These are phyloP conservation scores for Callosobruchus maculatus DNA, from an alignment of 2,888 invertebrate species.

Conservation along the genomic window DNA sequence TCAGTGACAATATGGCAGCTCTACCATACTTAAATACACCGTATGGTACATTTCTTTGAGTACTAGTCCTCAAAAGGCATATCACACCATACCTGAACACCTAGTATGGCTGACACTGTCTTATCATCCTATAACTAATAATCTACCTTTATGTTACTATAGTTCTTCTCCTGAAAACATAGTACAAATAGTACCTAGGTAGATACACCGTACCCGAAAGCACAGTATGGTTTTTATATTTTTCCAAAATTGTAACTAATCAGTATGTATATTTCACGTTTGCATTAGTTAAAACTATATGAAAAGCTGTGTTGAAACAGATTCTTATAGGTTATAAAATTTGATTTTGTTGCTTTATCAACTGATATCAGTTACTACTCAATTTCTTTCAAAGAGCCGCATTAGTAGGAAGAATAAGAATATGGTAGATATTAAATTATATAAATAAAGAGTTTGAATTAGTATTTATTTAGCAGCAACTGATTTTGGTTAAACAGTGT, in stretches of 20 bases:
- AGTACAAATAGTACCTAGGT: background rate
- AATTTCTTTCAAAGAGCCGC: background rate
- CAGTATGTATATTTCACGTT: background rate
- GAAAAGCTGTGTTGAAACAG: background rate
- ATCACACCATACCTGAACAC: slow-evolving; percentile 2
- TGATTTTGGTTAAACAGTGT: too few relatives aligned
- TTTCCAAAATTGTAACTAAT: background rate
- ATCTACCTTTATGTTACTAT: background rate
- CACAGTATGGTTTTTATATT: background rate
- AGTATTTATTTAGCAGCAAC: too few relatives aligned
- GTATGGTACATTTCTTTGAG: background rate
- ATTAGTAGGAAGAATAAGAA: too few relatives aligned
- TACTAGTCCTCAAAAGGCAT: background rate
- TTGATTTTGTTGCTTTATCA: background rate
- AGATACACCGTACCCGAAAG: background rate
- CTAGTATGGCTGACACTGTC: background rate
- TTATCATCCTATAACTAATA: background rate
- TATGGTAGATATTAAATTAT: too few relatives aligned
- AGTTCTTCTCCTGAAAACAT: background rate
- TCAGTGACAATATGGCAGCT: background rate
- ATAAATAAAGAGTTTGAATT: too few relatives aligned
- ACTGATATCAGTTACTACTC: background rate
- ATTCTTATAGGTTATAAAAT: background rate
- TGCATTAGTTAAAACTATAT: background rate
- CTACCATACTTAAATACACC: background rate